Percentiles rank a stretch among this genome's conserved stretches.
Evolutionary conservation across 1,140 invertebrate genomes (phyloP).

Genomic region (Drosophila fuyamai): DNA sequence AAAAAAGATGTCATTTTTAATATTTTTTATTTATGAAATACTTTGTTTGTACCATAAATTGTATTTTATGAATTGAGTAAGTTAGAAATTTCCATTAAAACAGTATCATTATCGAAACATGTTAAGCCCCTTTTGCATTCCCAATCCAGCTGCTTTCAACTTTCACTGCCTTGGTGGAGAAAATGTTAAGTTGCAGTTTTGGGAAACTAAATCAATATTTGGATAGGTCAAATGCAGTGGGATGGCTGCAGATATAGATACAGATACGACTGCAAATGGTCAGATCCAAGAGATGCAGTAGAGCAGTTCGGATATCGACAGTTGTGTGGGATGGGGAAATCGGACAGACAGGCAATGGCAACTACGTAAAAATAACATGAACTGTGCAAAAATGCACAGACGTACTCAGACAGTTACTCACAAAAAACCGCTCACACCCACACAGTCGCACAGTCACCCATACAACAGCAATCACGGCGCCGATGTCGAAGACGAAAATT

Average conservation of each 20-base stretch:
- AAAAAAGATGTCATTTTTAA: too few species aligned
- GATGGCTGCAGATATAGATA: conserved; percentile 30
- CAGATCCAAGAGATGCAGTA: conserved; percentile 29
- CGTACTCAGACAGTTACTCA: conserved; percentile 50
- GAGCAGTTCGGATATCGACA: conserved; percentile 10
- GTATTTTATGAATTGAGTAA: too few species aligned
- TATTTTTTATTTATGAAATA: too few species aligned
- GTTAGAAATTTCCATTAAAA: not conserved
- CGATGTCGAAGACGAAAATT: conserved; percentile 72
- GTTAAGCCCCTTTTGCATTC: not conserved
- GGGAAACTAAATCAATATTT: conserved; percentile 77
- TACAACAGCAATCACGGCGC: conserved; percentile 56
- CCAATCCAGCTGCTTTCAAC: conserved; percentile 34
- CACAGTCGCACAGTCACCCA: conserved; percentile 31
- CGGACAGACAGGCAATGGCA: conserved; percentile 73
- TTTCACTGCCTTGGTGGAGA: conserved; percentile 48
- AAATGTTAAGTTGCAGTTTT: conserved; percentile 49
- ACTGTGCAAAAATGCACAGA: conserved; percentile 67
- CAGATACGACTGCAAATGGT: conserved; percentile 22
- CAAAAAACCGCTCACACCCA: conserved; percentile 40
- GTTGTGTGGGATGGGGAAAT: conserved; percentile 29
- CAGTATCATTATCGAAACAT: not conserved
- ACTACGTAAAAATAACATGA: conserved; percentile 78
- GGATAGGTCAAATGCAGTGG: conserved; percentile 71
- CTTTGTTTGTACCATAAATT: too few species aligned